Base-by-base conservation (phyloP, 2,888 invertebrate genomes). In the Catocala nupta region DNA sequence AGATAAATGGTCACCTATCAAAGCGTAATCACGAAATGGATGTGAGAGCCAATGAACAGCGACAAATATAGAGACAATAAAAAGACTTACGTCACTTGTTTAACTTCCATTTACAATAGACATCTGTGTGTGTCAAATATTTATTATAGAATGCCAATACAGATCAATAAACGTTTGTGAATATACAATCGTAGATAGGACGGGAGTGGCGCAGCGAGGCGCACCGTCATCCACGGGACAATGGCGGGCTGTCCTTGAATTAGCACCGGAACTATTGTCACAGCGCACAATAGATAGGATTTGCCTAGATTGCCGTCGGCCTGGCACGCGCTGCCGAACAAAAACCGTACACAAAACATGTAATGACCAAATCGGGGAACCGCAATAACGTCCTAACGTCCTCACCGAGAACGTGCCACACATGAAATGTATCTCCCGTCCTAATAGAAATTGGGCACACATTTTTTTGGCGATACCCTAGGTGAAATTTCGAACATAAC, bases 241-340 rank as follows among this genome's bases (percentile, higher is more conserved):
- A 92, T 90, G 81, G 88, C 71, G 72, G 70, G 61, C 74, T 83
- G 91, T 88, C 93, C 93, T 92, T 92, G 93, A 92, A 92, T 92
- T 89, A 91, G 80, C 89, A 88, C 89, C 89, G 90, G 89, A 90
- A 87, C 89, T 85, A 89, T 90, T 92, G 90, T 90, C 90, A 83
- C 84, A 80, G 87, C 75, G 78, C 87, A 92, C 91, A 92, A 92
- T 91, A 77, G 88, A 82, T 88, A 87, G 88, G 87, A 89, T 90
- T 88, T 88, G 87, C 84, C 88, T 89, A 88, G 87, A 89, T 85
- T 84, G 86, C 81, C 81, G 80, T 73, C 79, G 64, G 79, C 76
- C 73, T 72, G 82, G 83, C 89, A 90, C 87, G 88, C 85, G 87
- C 83, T 77, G 73, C 64, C 65, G 60, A 77, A 73, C 81, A 83